A percentile compares a stretch with the other conserved stretches of the same genome.
Evolutionary conservation across 2,113 vertebrate species (phyloP).

Genomic region (Anhinga rufa): DNA sequence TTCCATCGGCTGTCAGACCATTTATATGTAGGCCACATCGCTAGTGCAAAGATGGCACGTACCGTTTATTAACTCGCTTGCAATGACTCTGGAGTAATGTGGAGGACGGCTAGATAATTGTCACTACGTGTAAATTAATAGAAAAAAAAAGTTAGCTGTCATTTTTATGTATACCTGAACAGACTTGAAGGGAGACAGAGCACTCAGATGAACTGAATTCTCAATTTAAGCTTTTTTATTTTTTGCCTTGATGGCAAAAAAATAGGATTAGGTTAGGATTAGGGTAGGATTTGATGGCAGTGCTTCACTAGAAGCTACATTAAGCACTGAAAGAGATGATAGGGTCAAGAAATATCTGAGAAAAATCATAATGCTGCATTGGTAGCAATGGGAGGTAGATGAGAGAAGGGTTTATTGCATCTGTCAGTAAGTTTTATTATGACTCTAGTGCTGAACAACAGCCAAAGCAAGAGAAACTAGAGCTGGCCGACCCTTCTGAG

Average conservation of each 20-base stretch:
- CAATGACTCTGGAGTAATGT: neutral
- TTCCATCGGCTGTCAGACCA: neutral
- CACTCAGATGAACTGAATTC: neutral
- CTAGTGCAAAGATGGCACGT: neutral
- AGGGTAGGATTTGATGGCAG: neutral
- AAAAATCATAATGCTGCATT: neutral
- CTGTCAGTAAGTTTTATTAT: constrained; percentile 24
- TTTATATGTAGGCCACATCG: neutral
- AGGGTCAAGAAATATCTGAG: constrained; percentile 5
- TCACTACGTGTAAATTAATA: neutral
- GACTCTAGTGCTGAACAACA: constrained; percentile 3
- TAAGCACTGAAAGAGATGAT: neutral
- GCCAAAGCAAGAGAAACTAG: constrained; percentile 1
- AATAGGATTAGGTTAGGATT: neutral
- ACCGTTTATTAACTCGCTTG: neutral
- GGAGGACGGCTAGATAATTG: neutral
- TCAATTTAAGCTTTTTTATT: neutral
- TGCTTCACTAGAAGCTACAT: neutral
- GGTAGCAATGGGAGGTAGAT: constrained; percentile 8
- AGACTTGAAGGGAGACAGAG: neutral
- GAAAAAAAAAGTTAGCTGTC: neutral
- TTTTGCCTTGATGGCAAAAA: neutral
- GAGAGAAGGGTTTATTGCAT: constrained; percentile 6
- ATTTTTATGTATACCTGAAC: neutral
- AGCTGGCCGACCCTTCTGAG: neutral